phyloP scores from a whole-genome alignment of 1,140 invertebrate genomes.

The Phymorhynchus buccinoides region DNA sequence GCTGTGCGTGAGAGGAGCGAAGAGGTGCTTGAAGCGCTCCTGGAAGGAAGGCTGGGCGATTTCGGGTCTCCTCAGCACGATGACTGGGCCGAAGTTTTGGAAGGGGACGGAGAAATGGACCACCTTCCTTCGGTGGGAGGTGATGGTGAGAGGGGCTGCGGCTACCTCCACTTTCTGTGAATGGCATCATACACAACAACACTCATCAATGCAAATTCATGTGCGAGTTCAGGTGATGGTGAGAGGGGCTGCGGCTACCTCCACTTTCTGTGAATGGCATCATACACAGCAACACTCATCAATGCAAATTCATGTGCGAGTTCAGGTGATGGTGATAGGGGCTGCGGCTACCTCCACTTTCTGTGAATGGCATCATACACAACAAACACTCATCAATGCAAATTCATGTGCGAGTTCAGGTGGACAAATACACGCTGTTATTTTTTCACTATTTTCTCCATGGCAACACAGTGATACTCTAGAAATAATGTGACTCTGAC shows the following conservation, averaged over 20 bases:
- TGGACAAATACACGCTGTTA: too few relatives aligned
- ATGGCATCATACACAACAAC: slow-evolving; percentile 38
- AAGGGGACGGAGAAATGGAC: slow-evolving; percentile 70
- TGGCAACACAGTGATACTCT: too few relatives aligned
- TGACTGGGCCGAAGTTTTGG: slow-evolving; percentile 61
- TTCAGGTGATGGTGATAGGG: slow-evolving; percentile 63
- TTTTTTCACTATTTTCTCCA: too few relatives aligned
- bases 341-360: slow-evolving; percentile 66
- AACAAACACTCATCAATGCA: background rate
- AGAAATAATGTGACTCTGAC: too few relatives aligned
- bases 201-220: background rate
- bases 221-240: background rate
- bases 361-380: slow-evolving; percentile 56
- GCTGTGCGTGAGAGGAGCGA: slow-evolving; percentile 91
- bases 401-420: background rate
- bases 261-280: slow-evolving; percentile 63
- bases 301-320: background rate
- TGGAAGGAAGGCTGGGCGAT: slow-evolving; percentile 43
- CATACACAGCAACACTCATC: slow-evolving; percentile 20
- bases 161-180: slow-evolving; percentile 68
- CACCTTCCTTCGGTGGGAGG: slow-evolving; percentile 49
- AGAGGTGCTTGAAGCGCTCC: slow-evolving; percentile 89
- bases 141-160: slow-evolving; percentile 67
- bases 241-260: slow-evolving; percentile 27
- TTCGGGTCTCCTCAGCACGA: slow-evolving; percentile 64